These are phyloP conservation scores for Hemicrepidius hirtus DNA, from an alignment of 2,888 invertebrate species.

Conservation along the genomic window DNA sequence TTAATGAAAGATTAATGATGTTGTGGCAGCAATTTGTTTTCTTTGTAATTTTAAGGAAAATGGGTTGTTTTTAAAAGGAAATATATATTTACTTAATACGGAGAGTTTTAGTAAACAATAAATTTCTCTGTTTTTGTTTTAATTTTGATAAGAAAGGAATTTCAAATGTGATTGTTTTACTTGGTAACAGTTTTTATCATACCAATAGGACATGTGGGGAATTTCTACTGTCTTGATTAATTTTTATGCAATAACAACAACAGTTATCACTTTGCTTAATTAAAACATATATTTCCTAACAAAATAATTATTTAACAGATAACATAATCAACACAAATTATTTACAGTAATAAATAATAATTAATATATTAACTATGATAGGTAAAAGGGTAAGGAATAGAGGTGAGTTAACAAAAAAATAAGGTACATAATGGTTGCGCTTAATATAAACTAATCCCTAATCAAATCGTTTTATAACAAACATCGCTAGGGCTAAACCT, in stretches of 20 bases:
- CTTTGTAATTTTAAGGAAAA: too few relatives aligned
- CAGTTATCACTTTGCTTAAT: not conserved
- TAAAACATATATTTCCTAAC: constrained; percentile 2
- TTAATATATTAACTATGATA: not conserved
- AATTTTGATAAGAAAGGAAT: too few relatives aligned
- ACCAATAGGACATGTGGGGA: too few relatives aligned
- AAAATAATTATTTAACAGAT: not conserved
- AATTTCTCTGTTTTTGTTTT: too few relatives aligned
- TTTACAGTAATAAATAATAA: constrained; percentile 11
- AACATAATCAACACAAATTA: not conserved
- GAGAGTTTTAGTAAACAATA: too few relatives aligned
- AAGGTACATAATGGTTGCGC: constrained; percentile 1
- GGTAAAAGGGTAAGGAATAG: not conserved
- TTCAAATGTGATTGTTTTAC: too few relatives aligned
- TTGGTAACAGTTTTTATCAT: too few relatives aligned
- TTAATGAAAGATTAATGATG: not conserved
- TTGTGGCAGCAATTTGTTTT: not conserved
- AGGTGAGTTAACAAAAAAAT: not conserved
- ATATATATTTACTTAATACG: too few relatives aligned
- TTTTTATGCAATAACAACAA: constrained; percentile 14
- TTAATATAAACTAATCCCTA: not conserved
- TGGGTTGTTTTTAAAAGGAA: too few relatives aligned
- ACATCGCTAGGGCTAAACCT: not conserved
- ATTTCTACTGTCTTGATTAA: too few relatives aligned
- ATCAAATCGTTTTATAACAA: not conserved